Base-by-base conservation (phyloP, 2,113 vertebrate genomes). In the Heterotis niloticus region DNA sequence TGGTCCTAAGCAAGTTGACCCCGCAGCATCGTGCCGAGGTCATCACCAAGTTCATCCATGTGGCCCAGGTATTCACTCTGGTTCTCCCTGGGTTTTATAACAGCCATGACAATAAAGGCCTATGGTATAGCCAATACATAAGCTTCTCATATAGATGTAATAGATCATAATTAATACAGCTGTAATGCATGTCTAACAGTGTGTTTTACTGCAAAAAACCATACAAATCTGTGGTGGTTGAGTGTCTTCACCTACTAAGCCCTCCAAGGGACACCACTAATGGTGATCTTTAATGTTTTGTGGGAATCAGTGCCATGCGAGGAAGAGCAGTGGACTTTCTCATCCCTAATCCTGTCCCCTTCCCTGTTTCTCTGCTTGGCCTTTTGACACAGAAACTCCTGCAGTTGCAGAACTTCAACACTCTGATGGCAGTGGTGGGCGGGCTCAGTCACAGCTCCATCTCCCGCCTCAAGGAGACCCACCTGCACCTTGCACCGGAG, bases 1-100 rank as follows among this genome's bases (percentile, higher is more conserved):
- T 99, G 98, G 95, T 99, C 82, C 96, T 99, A 78, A 99, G 96
- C 89, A 99, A 99, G 85, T 95, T 96, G 54, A 99, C 95, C 1
- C 94, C 98, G 17, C 95, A 96, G 84, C 96, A 96, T 88, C 94
- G 98, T 14, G 97, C 96, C 71, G 93, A 97, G 80, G 97, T 99
- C 82, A 98, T 99, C 88, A 96, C 95, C 75, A 99, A 99, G 85
- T 99, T 97, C 88, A 99, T 99, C 87, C 93, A 98, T 68, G 95
- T 99, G 82, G 95, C 97, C 66, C 94, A 98, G 94, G 97, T 99
- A 91, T 78, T 80, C 26, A 51, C 1, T 9, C 2, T 52, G 64
- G 34, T 64, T 64, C 14, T 78, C 52, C 23, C 11, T 60, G 60
- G 1, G 23, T 51, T 52, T 60, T 65, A 16, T 65, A n/a, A n/a